Conservation (phyloP, 2,888 invertebrate genomes). For the Calameuta filiformis region DNA sequence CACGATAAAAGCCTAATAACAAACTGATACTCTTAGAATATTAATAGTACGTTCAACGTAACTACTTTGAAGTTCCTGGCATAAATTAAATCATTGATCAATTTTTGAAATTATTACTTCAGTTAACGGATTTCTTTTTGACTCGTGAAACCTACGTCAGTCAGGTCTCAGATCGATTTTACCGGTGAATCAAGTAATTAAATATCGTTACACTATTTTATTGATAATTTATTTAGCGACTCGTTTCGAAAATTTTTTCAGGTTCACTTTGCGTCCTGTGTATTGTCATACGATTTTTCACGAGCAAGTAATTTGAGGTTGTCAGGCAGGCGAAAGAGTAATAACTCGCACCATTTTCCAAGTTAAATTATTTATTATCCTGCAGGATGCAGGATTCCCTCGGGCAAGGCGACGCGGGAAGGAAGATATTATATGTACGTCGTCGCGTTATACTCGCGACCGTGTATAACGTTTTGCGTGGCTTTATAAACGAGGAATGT, state of each 20-base stretch:
- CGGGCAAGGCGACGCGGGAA: constrained; percentile 33
- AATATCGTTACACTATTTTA: not conserved
- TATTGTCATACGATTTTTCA: not conserved
- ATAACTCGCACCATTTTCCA: constrained; percentile 46
- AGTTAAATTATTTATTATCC: constrained; percentile 52
- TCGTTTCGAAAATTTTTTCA: too few relatives aligned
- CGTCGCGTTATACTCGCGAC: constrained; percentile 30
- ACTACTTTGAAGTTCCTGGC: too few relatives aligned
- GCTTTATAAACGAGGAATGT: not conserved
- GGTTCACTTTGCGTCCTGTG: too few relatives aligned
- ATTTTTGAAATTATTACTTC: not conserved
- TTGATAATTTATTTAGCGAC: too few relatives aligned
- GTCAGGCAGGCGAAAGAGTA: constrained; percentile 23
- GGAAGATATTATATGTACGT: constrained; percentile 48
- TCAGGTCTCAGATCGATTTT: not conserved
- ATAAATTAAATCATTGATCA: not conserved
- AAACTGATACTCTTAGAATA: too few relatives aligned
- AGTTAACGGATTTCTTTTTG: not conserved
- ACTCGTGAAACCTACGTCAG: not conserved
- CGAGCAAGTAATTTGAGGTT: not conserved
- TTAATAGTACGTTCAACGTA: too few relatives aligned
- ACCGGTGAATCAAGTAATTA: not conserved
- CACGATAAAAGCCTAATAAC: too few relatives aligned
- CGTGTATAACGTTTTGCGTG: constrained; percentile 38
- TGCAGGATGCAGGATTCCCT: constrained; percentile 38